These are phyloP conservation scores for Dallia pectoralis DNA, from an alignment of 2,797 vertebrate genomes.

Conservation along the genomic window DNA sequence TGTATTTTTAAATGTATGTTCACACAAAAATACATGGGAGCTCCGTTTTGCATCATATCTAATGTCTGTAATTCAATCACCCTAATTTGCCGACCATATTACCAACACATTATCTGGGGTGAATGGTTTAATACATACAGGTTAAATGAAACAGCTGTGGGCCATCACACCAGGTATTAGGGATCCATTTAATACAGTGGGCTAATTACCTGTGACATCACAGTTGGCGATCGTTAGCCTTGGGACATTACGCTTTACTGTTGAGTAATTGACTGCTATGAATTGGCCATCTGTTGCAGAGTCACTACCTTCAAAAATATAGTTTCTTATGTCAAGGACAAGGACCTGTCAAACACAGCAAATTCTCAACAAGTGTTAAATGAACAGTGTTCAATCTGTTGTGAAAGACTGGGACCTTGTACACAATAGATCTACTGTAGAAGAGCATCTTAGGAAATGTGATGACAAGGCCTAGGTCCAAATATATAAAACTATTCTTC, in stretches of 20 bases:
- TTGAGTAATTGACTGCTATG: conserved; percentile 60
- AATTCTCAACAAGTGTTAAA: too few relatives aligned
- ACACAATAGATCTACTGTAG: too few relatives aligned
- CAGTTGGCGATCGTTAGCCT: conserved; percentile 71
- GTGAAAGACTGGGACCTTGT: too few relatives aligned
- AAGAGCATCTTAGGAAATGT: too few relatives aligned
- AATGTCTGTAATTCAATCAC: conserved; percentile 15
- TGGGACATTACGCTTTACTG: conserved; percentile 61
- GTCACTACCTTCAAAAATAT: conserved; percentile 30
- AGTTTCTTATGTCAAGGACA: conserved; percentile 43
- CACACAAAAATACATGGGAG: too few relatives aligned
- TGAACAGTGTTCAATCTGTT: too few relatives aligned
- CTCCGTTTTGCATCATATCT: background rate
- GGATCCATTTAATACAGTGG: conserved; percentile 43
- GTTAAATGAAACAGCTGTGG: conserved; percentile 62
- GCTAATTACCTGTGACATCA: conserved; percentile 66
- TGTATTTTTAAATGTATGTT: background rate
- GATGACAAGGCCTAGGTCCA: too few relatives aligned
- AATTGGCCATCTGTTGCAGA: conserved; percentile 64
- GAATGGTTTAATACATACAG: conserved; percentile 40
- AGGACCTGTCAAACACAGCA: conserved; percentile 17
- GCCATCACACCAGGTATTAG: conserved; percentile 32
- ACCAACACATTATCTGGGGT: conserved; percentile 41
- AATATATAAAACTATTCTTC: too few relatives aligned
- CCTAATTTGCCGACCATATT: conserved; percentile 14